Conservation (phyloP, 2,113 vertebrate species). For the Prunella fulvescens region DNA sequence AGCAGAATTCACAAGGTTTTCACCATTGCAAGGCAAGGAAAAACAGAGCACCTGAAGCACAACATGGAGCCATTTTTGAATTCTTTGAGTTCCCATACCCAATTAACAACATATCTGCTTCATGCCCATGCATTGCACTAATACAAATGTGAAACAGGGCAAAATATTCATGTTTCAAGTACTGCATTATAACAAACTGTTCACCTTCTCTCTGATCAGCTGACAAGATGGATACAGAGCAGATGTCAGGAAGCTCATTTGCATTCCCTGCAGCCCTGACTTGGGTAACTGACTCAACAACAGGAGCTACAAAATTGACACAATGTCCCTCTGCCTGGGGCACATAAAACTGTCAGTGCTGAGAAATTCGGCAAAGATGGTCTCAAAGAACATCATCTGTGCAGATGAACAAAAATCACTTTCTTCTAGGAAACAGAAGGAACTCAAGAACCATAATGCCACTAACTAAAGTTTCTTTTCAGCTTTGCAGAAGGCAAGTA, state of each 20-base stretch:
- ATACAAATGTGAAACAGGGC: neutral
- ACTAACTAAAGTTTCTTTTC: neutral
- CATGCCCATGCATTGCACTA: neutral
- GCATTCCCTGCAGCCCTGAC: constrained; percentile 7
- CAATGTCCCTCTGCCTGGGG: neutral
- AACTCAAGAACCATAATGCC: neutral
- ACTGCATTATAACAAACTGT: neutral
- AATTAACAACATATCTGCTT: neutral
- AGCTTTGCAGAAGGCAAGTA: neutral
- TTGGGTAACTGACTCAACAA: neutral
- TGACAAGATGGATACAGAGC: constrained; percentile 12
- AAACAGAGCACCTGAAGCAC: neutral
- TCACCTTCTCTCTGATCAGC: neutral
- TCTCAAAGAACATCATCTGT: constrained; percentile 3
- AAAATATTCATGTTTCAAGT: neutral
- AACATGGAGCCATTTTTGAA: neutral
- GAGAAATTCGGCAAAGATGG: neutral
- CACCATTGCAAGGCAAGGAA: neutral
- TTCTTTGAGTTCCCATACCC: neutral
- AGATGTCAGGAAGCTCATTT: constrained; percentile 18
- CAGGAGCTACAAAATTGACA: neutral
- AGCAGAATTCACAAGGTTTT: neutral
- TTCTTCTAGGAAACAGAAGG: neutral
- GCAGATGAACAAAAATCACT: neutral
- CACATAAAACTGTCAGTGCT: neutral